Conservation (phyloP, 2,888 invertebrate species). For the Brachyptera putata region DNA sequence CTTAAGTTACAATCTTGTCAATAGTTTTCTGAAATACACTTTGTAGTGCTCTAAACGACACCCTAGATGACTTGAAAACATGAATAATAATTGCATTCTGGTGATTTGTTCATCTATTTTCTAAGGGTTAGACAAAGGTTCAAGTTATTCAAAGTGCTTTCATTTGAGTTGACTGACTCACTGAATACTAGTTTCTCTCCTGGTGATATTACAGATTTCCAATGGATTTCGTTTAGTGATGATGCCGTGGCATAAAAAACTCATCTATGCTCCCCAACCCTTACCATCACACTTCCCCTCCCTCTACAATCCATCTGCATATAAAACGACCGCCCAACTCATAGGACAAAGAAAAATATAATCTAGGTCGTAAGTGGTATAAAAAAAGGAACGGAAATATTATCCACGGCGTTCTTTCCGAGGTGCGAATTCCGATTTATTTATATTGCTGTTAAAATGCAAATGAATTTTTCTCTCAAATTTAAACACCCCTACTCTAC, state of each 20-base stretch:
- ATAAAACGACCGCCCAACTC: conserved; percentile 20
- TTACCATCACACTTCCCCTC: too few relatives aligned
- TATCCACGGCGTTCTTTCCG: conserved; percentile 12
- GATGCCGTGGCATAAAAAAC: conserved; percentile 19
- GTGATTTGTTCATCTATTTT: background rate
- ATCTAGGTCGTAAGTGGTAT: conserved; percentile 18
- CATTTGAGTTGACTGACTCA: conserved; percentile 8
- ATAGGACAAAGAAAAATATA: conserved; percentile 21
- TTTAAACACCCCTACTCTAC: conserved; percentile 2
- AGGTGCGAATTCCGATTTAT: conserved; percentile 22
- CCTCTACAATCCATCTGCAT: conserved; percentile 25
- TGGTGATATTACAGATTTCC: conserved; percentile 14
- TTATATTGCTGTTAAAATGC: conserved; percentile 26
- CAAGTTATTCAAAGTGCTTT: too few relatives aligned
- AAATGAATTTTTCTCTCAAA: conserved; percentile 20
- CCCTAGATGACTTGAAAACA: too few relatives aligned
- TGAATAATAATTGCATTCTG: too few relatives aligned
- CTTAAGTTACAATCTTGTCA: too few relatives aligned
- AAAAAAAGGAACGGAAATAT: conserved; percentile 1
- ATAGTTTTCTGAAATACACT: too few relatives aligned
- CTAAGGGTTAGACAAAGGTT: too few relatives aligned
- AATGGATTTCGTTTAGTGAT: conserved; percentile 23
- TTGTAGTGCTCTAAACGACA: too few relatives aligned
- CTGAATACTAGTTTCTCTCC: background rate
- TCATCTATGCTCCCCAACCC: too few relatives aligned